Evolutionary conservation across 2,797 vertebrate genomes (phyloP).

Genomic region (Cuniculus paca): DNA sequence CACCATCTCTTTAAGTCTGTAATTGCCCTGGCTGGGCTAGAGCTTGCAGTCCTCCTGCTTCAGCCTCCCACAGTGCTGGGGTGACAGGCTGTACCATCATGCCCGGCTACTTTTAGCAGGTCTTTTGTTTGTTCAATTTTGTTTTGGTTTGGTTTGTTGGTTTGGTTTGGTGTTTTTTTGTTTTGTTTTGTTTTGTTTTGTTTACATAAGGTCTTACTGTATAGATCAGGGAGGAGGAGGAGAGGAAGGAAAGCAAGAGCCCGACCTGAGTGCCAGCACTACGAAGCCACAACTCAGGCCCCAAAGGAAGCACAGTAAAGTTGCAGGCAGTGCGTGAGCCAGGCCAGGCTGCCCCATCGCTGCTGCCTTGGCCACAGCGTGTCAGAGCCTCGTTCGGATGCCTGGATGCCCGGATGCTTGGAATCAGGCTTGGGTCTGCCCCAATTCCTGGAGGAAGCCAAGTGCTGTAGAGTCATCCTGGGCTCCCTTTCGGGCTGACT

Average conservation of each 20-base stretch:
- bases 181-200: too few species aligned
- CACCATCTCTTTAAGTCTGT: background rate
- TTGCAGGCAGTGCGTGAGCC: background rate
- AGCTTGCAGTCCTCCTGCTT: background rate
- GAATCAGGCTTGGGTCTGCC: constrained; percentile 5
- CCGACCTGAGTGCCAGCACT: background rate
- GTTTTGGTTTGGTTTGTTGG: too few species aligned
- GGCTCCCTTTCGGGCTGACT: background rate
- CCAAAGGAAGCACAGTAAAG: background rate
- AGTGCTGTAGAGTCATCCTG: background rate
- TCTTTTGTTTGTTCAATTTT: background rate
- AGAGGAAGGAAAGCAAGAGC: background rate
- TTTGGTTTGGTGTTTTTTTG: too few species aligned
- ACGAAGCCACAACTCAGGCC: background rate
- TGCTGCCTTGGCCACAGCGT: too few species aligned
- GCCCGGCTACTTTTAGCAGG: background rate
- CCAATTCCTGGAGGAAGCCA: constrained; percentile 5
- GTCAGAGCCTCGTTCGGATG: too few species aligned
- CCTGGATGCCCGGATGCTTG: too few species aligned
- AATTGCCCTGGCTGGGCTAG: background rate
- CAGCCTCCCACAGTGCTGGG: background rate
- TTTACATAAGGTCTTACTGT: background rate
- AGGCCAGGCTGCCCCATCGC: background rate
- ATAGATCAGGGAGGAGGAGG: background rate
- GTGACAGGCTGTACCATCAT: background rate